Evolutionary conservation across 2,113 vertebrate genomes (phyloP), one percentile per base, ranked within the genome.

Genomic region (Xyrauchen texanus): DNA sequence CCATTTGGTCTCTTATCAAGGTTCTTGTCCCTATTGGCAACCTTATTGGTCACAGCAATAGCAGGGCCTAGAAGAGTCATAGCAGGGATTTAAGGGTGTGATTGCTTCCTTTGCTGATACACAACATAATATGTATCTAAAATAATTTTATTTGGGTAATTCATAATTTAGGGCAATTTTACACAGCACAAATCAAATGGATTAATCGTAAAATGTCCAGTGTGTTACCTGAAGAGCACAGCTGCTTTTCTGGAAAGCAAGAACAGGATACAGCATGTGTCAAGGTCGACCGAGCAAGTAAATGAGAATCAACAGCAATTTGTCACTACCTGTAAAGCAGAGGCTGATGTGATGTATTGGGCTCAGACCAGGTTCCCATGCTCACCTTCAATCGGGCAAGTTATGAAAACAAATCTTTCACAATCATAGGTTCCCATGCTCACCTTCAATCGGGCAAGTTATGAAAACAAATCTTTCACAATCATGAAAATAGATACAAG

Each of bases 261-360:
- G 67, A 16, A 15, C 2, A 16, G 8, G 55, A 73, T 63, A 89
- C 42, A 69, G 60, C 88, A 83, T 88, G 86, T 90, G 87, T 87
- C 80, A 84, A 88, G 86, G 77, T 75, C 78, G 84, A 89, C 88
- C 88, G 87, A 86, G 86, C 85, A 89, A 87, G 85, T 88, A 91
- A 92, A 91, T 86, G 86, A 84, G 84, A 83, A 68, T 82, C 89
- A 89, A 90, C 86, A 88, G 88, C 89, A 84, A 91, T 91, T 90
- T 91, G 88, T 91, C 88, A 90, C 81, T 77, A 58, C 68, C 64
- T 80, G 81, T 79, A 85, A 86, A 85, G 83, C 84, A n/a, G 6
- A 34, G 15, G 73, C 63, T 63, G 74, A 79, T 60, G 88, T 87
- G 62, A 82, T 86, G 81, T 89, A 90, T 88, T 87, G 87, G 78